A percentile compares a stretch with the other conserved stretches of the same genome.
Evolutionary conservation across 2,888 invertebrate species (phyloP).

Genomic region (Meloe dianella): DNA sequence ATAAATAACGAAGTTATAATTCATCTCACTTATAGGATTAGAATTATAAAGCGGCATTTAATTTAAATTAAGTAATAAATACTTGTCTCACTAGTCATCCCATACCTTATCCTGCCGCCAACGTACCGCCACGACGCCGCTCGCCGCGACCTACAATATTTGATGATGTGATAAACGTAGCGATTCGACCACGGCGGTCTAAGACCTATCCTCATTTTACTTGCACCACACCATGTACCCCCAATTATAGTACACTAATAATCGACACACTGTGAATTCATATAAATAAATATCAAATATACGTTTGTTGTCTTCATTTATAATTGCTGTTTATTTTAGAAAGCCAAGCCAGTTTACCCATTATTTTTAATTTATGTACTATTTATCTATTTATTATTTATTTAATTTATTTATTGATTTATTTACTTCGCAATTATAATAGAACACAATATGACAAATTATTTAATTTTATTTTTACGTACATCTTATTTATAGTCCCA

Average conservation of each 20-base stretch:
- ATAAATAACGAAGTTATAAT: conserved; percentile 53
- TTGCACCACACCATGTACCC: conserved; percentile 57
- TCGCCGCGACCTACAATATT: conserved; percentile 53
- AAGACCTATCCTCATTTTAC: conserved; percentile 48
- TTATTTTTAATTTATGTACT: background rate
- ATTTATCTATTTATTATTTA: background rate
- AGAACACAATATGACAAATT: conserved; percentile 10
- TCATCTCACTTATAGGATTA: conserved; percentile 53
- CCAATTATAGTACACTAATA: conserved; percentile 57
- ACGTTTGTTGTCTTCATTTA: conserved; percentile 53
- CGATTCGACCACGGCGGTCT: conserved; percentile 52
- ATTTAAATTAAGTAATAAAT: conserved; percentile 35
- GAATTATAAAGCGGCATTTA: conserved; percentile 30
- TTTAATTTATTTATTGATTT: conserved; percentile 14
- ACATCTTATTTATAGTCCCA: background rate
- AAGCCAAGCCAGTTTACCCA: conserved; percentile 17
- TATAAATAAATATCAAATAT: conserved; percentile 58
- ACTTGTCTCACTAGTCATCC: conserved; percentile 44
- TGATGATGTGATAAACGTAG: conserved; percentile 56
- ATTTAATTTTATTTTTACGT: background rate
- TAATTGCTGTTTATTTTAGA: conserved; percentile 37
- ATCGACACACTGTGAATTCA: conserved; percentile 59
- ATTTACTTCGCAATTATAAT: conserved; percentile 9
- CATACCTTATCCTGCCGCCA: conserved; percentile 30
- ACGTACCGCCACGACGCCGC: conserved; percentile 38